These are phyloP conservation scores for Drosophila pachea DNA, from an alignment of 1,140 invertebrate genomes.

Conservation along the genomic window DNA sequence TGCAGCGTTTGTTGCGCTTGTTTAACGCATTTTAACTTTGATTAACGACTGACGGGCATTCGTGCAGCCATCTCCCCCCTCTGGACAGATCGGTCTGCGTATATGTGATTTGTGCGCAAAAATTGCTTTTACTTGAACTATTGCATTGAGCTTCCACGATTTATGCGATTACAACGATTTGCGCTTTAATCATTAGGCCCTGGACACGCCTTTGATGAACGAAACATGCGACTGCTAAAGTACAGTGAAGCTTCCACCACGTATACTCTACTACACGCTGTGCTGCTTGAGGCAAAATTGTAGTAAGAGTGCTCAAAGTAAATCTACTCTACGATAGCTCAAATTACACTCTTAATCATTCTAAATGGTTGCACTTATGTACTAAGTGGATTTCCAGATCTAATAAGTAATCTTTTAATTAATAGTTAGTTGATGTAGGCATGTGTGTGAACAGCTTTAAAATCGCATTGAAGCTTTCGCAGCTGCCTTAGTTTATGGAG, in stretches of 20 bases:
- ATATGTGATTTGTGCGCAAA: constrained; percentile 50
- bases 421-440: background rate
- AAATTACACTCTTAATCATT: background rate
- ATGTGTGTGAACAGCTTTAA: background rate
- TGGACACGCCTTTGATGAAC: constrained; percentile 7
- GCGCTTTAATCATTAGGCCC: constrained; percentile 33
- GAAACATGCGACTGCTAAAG: background rate
- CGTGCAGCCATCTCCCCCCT: constrained; percentile 8
- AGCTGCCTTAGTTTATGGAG: constrained; percentile 1
- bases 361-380: background rate
- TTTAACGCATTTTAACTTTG: constrained; percentile 76
- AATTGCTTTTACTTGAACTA: constrained; percentile 46
- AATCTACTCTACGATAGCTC: too few relatives aligned
- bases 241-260: too few relatives aligned
- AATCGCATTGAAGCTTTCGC: constrained; percentile 3
- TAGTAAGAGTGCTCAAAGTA: too few relatives aligned
- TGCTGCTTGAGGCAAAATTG: too few relatives aligned
- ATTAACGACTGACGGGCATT: constrained; percentile 69
- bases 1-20: constrained; percentile 57
- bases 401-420: background rate
- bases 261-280: too few relatives aligned
- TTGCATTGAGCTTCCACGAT: constrained; percentile 17
- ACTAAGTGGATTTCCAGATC: too few relatives aligned
- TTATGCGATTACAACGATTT: constrained; percentile 36
- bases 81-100: background rate